phyloP scores from a whole-genome alignment of 2,888 invertebrate species.

The Hirtodrosophila alboralis region DNA sequence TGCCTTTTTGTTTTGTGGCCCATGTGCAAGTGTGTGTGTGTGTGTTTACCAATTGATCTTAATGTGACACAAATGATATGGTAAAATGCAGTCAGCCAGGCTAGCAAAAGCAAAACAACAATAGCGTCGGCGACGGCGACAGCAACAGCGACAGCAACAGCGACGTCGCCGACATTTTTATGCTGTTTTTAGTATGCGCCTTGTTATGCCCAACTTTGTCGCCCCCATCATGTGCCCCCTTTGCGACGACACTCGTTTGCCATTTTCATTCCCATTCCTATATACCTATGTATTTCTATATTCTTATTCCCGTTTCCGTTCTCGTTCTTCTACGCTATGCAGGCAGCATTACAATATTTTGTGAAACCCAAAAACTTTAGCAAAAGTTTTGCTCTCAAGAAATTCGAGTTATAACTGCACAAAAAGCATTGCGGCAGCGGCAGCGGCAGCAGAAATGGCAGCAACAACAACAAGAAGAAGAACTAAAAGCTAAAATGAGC shows the following conservation, averaged over 20 bases:
- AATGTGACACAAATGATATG: slow-evolving; percentile 83
- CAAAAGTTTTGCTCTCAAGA: slow-evolving; percentile 49
- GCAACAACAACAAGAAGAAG: slow-evolving; percentile 26
- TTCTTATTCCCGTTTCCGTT: slow-evolving; percentile 34
- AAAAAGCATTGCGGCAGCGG: slow-evolving; percentile 33
- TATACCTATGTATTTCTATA: not conserved
- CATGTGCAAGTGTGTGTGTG: slow-evolving; percentile 26
- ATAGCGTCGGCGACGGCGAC: slow-evolving; percentile 48
- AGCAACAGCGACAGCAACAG: slow-evolving; percentile 31
- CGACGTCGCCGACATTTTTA: slow-evolving; percentile 66
- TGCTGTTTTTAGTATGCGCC: slow-evolving; percentile 71
- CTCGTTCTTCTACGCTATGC: slow-evolving; percentile 45
- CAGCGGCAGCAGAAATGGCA: slow-evolving; percentile 16
- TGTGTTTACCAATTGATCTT: slow-evolving; percentile 83
- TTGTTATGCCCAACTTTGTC: slow-evolving; percentile 45
- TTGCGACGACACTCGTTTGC: not conserved
- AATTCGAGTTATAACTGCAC: slow-evolving; percentile 53
- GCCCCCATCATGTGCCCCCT: slow-evolving; percentile 4
- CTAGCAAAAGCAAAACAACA: slow-evolving; percentile 62
- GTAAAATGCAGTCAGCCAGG: slow-evolving; percentile 70
- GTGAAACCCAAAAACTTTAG: slow-evolving; percentile 66
- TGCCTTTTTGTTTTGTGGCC: slow-evolving; percentile 67
- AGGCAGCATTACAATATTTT: slow-evolving; percentile 72
- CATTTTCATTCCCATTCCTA: slow-evolving; percentile 4
- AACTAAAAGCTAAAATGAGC: slow-evolving; percentile 33